phyloP scores from a whole-genome alignment of 2,797 vertebrate genomes.

The Cyprinella venusta region DNA sequence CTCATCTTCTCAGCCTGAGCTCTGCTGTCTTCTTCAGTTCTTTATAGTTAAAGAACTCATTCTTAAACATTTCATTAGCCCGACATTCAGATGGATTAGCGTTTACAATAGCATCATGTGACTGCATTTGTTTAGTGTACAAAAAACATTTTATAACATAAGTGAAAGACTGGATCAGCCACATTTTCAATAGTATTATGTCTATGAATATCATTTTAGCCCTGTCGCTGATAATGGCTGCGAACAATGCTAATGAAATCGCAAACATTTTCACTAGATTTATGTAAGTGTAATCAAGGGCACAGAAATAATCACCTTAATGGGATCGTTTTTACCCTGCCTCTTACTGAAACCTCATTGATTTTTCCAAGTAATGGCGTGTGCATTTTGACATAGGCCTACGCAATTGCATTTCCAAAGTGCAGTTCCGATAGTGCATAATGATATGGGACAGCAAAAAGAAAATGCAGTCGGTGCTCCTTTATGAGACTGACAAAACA shows the following conservation, averaged over 20 bases:
- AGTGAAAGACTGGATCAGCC: slow-evolving; percentile 9
- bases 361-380: slow-evolving; percentile 52
- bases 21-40: slow-evolving; percentile 24
- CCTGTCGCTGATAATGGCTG: not conserved
- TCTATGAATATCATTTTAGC: too few species aligned
- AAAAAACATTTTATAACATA: not conserved
- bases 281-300: slow-evolving; percentile 21
- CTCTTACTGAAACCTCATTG: slow-evolving; percentile 42
- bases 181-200: too few species aligned
- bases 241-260: not conserved
- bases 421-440: slow-evolving; percentile 41
- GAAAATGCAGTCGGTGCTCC: slow-evolving; percentile 44
- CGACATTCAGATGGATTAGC: slow-evolving; percentile 5
- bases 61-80: slow-evolving; percentile 20
- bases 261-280: slow-evolving; percentile 17
- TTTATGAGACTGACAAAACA: slow-evolving; percentile 63
- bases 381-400: slow-evolving; percentile 52
- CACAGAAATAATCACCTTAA: slow-evolving; percentile 37
- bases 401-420: slow-evolving; percentile 47
- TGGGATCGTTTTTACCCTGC: slow-evolving; percentile 7
- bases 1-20: slow-evolving; percentile 20
- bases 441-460: slow-evolving; percentile 36
- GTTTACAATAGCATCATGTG: slow-evolving; percentile 1
- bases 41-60: not conserved
- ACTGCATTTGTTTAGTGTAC: slow-evolving; percentile 19